A percentile compares a stretch with the other conserved stretches of the same genome.
phyloP scores from a whole-genome alignment of 2,797 vertebrate species.

The Ficedula albicollis region DNA sequence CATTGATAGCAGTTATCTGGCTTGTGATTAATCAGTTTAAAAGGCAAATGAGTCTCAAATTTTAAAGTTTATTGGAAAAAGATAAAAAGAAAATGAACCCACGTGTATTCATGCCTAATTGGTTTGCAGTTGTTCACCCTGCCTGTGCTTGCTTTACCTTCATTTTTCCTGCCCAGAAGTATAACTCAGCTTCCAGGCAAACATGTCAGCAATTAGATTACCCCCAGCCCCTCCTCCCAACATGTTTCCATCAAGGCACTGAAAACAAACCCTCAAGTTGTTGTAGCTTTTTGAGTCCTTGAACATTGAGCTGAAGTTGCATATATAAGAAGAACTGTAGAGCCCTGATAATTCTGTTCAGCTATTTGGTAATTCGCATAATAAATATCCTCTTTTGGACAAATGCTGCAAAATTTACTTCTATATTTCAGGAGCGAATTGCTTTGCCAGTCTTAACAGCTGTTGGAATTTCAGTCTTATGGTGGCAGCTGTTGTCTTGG shows the following conservation, averaged over 20 bases:
- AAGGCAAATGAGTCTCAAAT: background rate
- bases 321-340: background rate
- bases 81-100: background rate
- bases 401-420: background rate
- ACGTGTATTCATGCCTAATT: background rate
- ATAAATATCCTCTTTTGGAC: background rate
- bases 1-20: background rate
- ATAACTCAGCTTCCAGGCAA: slow-evolving; percentile 15
- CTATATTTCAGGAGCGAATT: background rate
- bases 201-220: background rate
- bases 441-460: slow-evolving; percentile 28
- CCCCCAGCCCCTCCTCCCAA: background rate
- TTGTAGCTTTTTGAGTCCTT: background rate
- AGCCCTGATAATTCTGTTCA: background rate
- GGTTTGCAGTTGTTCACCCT: slow-evolving; percentile 25
- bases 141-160: background rate
- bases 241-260: background rate
- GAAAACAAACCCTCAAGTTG: background rate
- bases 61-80: background rate
- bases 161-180: background rate
- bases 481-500: slow-evolving; percentile 62
- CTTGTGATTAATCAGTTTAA: background rate
- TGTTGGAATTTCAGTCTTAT: slow-evolving; percentile 36
- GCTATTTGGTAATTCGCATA: background rate
- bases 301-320: background rate